Percentiles rank a stretch among this genome's conserved stretches.
phyloP scores from a whole-genome alignment of 1,140 invertebrate genomes.

The Magallana gigas region DNA sequence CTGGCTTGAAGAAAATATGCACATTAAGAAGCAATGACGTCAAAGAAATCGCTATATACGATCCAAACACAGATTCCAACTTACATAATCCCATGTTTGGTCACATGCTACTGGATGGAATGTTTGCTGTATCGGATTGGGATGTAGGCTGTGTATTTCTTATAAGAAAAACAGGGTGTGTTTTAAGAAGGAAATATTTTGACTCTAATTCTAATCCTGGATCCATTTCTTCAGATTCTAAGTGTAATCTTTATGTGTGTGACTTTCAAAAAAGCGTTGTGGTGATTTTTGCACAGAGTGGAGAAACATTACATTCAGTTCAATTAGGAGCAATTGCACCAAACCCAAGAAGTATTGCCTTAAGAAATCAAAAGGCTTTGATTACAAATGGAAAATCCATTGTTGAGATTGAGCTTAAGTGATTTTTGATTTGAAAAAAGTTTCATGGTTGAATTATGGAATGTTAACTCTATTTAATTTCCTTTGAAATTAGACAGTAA shows the following conservation, averaged over 20 bases:
- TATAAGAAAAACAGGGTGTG: not conserved
- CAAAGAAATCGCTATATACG: not conserved
- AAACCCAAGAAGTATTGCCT: not conserved
- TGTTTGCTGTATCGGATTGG: not conserved
- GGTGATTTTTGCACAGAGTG: not conserved
- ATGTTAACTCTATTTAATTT: too few species aligned
- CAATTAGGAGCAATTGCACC: not conserved
- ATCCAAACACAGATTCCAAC: not conserved
- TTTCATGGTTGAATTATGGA: not conserved
- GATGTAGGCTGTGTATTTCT: not conserved
- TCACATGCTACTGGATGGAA: not conserved
- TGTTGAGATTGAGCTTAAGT: not conserved
- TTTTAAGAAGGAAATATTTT: not conserved
- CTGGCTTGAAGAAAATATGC: constrained; percentile 2
- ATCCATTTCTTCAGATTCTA: not conserved
- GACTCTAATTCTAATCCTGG: not conserved
- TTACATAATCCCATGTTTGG: not conserved
- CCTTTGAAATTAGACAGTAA: too few species aligned
- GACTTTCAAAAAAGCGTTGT: not conserved
- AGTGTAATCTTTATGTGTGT: not conserved
- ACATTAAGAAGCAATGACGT: not conserved
- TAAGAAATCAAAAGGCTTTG: not conserved
- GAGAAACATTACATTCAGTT: not conserved
- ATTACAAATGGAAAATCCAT: not conserved
- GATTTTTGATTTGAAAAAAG: not conserved